A percentile compares a stretch with the other conserved stretches of the same genome.
phyloP scores from a whole-genome alignment of 2,888 invertebrate genomes.

The Harpalus rubripes region DNA sequence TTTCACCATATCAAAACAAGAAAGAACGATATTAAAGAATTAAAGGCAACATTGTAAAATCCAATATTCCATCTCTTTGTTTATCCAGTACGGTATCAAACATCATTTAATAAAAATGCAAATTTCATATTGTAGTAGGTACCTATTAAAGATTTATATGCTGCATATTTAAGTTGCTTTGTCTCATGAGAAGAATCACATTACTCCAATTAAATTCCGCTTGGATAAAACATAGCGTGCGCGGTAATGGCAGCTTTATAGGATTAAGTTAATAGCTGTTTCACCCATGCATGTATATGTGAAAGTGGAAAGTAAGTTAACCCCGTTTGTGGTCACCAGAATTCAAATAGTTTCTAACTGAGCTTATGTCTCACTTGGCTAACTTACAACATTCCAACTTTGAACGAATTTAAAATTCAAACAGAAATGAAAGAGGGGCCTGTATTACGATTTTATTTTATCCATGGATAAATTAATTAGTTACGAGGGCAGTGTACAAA shows the following conservation, averaged over 20 bases:
- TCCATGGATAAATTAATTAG: too few relatives aligned
- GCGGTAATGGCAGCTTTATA: conserved; percentile 22
- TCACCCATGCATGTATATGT: conserved; percentile 14
- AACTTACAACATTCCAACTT: conserved; percentile 9
- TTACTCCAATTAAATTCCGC: conserved; percentile 13
- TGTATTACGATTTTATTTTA: too few relatives aligned
- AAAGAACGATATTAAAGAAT: background rate
- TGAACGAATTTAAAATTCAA: background rate
- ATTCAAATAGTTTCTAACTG: conserved; percentile 28
- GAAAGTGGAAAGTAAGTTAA: conserved; percentile 36
- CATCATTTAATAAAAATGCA: conserved; percentile 42
- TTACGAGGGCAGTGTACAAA: too few relatives aligned
- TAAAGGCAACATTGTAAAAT: too few relatives aligned
- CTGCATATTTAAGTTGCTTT: background rate
- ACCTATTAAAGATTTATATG: background rate
- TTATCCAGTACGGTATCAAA: too few relatives aligned
- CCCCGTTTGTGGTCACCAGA: conserved; percentile 26
- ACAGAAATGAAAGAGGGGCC: background rate
- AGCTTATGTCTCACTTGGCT: conserved; percentile 14
- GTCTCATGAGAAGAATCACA: conserved; percentile 22
- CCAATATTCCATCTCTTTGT: too few relatives aligned
- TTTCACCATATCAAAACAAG: too few relatives aligned
- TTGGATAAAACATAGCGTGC: conserved; percentile 18
- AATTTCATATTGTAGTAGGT: conserved; percentile 15
- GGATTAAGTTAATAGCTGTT: conserved; percentile 42